Evolutionary conservation across 2,888 invertebrate species (phyloP), one percentile per base, ranked within the genome.

Genomic region (Drosophila fungiperda): DNA sequence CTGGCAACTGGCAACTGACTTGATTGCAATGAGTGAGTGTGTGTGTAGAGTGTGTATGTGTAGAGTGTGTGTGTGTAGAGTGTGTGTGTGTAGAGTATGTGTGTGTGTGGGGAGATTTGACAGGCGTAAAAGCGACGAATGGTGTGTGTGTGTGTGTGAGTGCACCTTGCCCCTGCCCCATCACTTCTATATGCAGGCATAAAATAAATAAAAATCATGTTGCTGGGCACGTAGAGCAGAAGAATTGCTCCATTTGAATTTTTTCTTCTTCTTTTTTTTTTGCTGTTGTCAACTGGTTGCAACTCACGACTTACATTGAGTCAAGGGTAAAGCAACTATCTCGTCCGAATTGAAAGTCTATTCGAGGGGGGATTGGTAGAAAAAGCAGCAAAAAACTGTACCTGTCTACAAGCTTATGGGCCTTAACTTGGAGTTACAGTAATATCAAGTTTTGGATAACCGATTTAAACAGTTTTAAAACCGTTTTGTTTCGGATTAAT

Each of bases 1-100:
- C 88, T 88, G 88, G 90, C 87, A 45, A 42, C 40, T 42, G 42
- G 20, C 45, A 45, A 88, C 83, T 87, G 69, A 76, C 85, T 87
- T 83, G 85, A 89, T 87, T 89, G 81, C 85, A 89, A 72, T 83
- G 81, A 83, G 65, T 53, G 57, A 23, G 38, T 52, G 38, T 33
- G 42, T 32, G 29, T 12, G 35, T 3, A 26, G 29, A 5, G 33
- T 32, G 40, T 23, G 23, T 23, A 23, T 23, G 23, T 23, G 23
- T 23, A 23, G 23, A 23, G 23, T 23, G 23, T 2, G 53, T 12
- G 50, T 50, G 40, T 29, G 45, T 42, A 53, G 29, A 29, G 5
- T 29, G 0, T 52, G 23, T 35, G 61, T 50, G 40, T 29, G 45
- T 42, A 53, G 29, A 29, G 5, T 29, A 5, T 52, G 23, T 35